A percentile compares a stretch with the other conserved stretches of the same genome.
phyloP scores from a whole-genome alignment of 1,140 invertebrate species.

The Eueides isabella region DNA sequence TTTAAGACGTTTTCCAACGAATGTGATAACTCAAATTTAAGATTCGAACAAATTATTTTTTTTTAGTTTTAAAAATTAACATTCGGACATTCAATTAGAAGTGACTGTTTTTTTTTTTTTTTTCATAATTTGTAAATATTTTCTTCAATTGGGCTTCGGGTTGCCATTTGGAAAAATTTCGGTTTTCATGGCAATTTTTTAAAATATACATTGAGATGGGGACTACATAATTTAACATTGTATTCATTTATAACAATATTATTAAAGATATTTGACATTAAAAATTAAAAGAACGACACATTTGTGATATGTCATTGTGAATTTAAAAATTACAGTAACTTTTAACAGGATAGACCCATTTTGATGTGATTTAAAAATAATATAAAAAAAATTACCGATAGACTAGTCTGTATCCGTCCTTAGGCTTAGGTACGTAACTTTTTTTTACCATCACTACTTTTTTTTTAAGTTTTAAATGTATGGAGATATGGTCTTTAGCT shows the following conservation, averaged over 20 bases:
- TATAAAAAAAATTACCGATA: constrained; percentile 56
- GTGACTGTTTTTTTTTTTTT: constrained; percentile 24
- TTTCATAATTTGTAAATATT: constrained; percentile 39
- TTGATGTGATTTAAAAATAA: constrained; percentile 12
- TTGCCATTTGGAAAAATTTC: constrained; percentile 54
- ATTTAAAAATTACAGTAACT: neutral
- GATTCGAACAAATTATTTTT: constrained; percentile 46
- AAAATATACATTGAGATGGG: constrained; percentile 7
- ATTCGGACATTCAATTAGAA: constrained; percentile 19
- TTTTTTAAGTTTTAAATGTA: constrained; percentile 49
- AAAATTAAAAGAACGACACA: too few relatives aligned
- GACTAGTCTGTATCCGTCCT: constrained; percentile 73
- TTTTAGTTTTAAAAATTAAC: constrained; percentile 29
- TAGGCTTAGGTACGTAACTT: constrained; percentile 51
- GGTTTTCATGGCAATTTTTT: constrained; percentile 34
- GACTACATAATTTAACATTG: too few relatives aligned
- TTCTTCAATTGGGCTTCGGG: constrained; percentile 55
- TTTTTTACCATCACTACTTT: constrained; percentile 48
- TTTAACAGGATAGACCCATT: neutral
- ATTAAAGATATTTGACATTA: too few relatives aligned
- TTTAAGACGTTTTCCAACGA: constrained; percentile 43
- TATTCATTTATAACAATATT: neutral
- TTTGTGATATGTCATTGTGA: neutral
- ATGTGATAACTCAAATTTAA: constrained; percentile 45
- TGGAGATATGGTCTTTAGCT: constrained; percentile 46